A percentile compares a stretch with the other conserved stretches of the same genome.
phyloP scores from a whole-genome alignment of 2,113 vertebrate species.

The Crotalus viridis region DNA sequence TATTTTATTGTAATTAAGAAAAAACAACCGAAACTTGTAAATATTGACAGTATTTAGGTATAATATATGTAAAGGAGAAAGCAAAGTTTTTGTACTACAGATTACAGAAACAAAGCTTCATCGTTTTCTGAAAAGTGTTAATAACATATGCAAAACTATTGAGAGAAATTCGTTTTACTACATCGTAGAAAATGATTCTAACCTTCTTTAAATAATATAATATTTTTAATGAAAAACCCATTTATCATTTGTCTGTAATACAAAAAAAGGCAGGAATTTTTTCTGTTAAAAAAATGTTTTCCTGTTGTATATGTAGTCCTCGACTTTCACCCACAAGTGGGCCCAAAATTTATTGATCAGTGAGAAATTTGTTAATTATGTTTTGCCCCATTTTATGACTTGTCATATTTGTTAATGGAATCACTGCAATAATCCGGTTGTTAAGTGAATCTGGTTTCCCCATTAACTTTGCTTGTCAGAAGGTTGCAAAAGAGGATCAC shows the following conservation, averaged over 20 bases:
- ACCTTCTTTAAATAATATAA: not conserved
- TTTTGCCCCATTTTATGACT: not conserved
- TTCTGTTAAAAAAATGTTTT: not conserved
- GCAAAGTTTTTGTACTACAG: not conserved
- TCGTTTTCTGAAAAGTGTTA: not conserved
- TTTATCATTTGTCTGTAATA: not conserved
- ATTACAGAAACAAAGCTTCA: not conserved
- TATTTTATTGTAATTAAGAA: not conserved
- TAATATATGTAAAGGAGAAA: not conserved
- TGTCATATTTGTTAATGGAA: not conserved
- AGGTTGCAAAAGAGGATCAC: not conserved
- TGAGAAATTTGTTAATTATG: not conserved
- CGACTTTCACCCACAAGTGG: not conserved
- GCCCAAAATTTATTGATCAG: not conserved
- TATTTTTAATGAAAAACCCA: not conserved
- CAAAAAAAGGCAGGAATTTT: not conserved
- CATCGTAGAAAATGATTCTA: not conserved
- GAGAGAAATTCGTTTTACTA: not conserved
- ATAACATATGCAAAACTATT: not conserved
- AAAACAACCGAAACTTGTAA: conserved; percentile 15
- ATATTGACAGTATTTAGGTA: not conserved
- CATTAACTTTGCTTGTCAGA: not conserved
- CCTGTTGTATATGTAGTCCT: not conserved
- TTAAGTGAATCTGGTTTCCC: not conserved
- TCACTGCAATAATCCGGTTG: not conserved